A percentile compares a stretch with the other conserved stretches of the same genome.
These are phyloP conservation scores for Sciurus niger DNA, from an alignment of 2,113 vertebrate species.

Conservation along the genomic window DNA sequence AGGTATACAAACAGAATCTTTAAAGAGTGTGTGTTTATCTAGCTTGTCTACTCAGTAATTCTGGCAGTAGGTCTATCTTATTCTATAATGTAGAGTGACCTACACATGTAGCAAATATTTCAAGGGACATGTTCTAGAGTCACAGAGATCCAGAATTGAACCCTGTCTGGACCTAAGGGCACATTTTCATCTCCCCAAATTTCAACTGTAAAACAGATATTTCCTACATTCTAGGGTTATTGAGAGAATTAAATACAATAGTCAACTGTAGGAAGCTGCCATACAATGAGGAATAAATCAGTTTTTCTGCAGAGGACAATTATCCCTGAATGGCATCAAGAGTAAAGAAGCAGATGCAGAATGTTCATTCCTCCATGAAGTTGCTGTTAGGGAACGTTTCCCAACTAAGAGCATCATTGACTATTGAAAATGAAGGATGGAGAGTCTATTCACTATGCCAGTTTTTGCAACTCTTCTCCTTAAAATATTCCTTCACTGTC, in stretches of 20 bases:
- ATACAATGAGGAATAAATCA: not conserved
- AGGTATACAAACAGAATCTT: not conserved
- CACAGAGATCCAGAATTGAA: not conserved
- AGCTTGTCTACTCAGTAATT: not conserved
- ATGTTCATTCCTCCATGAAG: not conserved
- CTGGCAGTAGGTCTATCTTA: not conserved
- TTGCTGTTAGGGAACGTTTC: not conserved
- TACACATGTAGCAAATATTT: not conserved
- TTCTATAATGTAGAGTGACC: not conserved
- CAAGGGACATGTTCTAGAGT: not conserved
- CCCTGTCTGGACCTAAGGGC: not conserved
- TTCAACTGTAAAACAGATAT: not conserved
- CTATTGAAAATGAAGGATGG: not conserved
- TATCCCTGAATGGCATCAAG: not conserved
- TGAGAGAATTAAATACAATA: not conserved
- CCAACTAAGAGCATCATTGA: not conserved
- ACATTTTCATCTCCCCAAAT: not conserved
- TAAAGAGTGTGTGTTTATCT: not conserved
- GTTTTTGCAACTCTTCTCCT: not conserved
- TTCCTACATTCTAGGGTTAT: not conserved
- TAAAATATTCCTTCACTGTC: not conserved
- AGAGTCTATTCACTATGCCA: fast-evolving
- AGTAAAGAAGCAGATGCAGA: not conserved
- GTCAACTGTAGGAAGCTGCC: not conserved
- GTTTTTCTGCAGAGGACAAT: not conserved